Base-by-base conservation (phyloP, 2,888 invertebrate species). In the Campoplex capitator region DNA sequence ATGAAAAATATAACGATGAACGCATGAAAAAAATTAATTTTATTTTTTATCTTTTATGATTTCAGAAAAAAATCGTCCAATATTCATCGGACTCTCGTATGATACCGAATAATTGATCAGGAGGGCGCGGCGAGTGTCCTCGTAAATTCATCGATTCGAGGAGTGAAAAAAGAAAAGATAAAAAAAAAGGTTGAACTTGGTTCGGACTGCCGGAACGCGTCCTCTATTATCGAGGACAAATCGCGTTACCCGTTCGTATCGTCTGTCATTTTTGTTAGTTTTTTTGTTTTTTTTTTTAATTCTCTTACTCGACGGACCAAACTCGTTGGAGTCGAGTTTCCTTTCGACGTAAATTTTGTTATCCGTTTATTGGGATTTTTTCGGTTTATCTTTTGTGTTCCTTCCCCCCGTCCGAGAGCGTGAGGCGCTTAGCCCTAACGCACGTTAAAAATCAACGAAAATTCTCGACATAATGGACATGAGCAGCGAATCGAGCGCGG, bases 401-500 rank as follows among this genome's bases (percentile, higher is more conserved):
- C 8, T 18, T 38, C 38, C 48, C 28, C 23, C 16, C 32, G 13
- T 23, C 35, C n/a, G 68, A 73, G 67, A 78, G 80, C 82, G 87
- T 68, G 74, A 85, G 83, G 88, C 89, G 87, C 87, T 75, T 70
- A 48, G 84, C 67, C 67, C 81, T 83, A 74, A 80, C 85, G 88
- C 86, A 84, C 80, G 84, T 84, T 84, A 89, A 90, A 90, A 90
- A 80, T 88, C 84, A 83, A 84, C 89, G 85, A 92, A 91, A 91
- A 93, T 91, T 92, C 90, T 92, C 91, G 91, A 91, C 93, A 93
- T 87, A 89, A 94, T 94, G 94, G 94, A 94, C 92, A 94, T 94
- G 94, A 94, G 94, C 92, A 94, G 94, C 93, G 94, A 94, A 91
- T 94, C 94, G 89, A 94, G 93, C 90, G 92, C 94, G 91, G 93